Evolutionary conservation across 2,888 invertebrate species (phyloP), one percentile per base, ranked within the genome.

Genomic region (Agonopterix subpropinquella): DNA sequence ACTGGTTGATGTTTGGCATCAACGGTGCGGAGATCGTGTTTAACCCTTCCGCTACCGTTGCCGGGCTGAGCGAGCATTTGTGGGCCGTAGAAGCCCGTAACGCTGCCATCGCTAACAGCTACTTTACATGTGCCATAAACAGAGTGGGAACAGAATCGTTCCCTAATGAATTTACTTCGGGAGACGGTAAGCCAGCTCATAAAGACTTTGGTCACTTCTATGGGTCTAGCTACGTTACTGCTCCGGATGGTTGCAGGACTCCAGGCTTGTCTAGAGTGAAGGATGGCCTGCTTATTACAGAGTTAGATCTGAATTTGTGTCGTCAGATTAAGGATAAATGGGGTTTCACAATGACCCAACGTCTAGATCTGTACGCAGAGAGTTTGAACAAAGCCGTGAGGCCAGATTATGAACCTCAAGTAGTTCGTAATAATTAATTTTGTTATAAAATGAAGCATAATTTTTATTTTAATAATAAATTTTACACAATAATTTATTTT

Each of bases 21-120:
- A 99, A 99, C 84, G 98, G 98, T 3, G 99, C 99, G 1, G 99
- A 99, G 89, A 97, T 99, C 58, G 98, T 99, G 0, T 99, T 99
- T 80, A 99, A 99, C 82, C 99, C 99, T 4, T 98, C 98, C n/a
- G 99, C 99, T 1, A 99, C 99, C 64, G 95, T 91, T 36, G 90
- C 92, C 28, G 89, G 87, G 0, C 75, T 93, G 7, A 97, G 97
- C 81, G 98, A 99, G 77, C 98, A 98, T 0, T 77, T 99, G 50
- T 99, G 99, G 99, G 91, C 93, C 2, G 92, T 99, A 51, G 99
- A 99, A 86, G 99, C 99, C 0, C 89, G 99, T 54, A 96, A 95
- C 89, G 99, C 99, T 13, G 98, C 99, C 1, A 95, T 99, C 57
- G 98, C 99, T 0, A 99, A 99, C 73, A 95, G 94, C 66, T 99